Base-by-base conservation (phyloP, 2,888 invertebrate genomes). In the Nineta flava region DNA sequence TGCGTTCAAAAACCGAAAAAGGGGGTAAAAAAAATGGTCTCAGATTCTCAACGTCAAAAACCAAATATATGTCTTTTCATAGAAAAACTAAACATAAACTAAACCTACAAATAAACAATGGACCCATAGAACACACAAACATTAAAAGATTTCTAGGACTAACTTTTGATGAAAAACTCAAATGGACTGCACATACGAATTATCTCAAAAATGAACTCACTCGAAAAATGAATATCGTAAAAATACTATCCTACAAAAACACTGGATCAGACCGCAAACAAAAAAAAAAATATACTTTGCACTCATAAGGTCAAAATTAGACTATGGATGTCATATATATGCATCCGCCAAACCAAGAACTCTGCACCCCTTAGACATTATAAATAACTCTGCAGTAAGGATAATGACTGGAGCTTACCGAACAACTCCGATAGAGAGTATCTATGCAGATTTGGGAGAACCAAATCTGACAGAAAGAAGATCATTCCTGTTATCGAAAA, bases 161-260 rank as follows among this genome's bases (percentile, higher is more conserved):
- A 19, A 54, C 34, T 1, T 54, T 58, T 31, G 54, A 57, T 34
- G 9, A 13, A 1, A 55, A 53, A 47, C 46, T 57, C 1, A 53
- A 52, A 4, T 57, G 56, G 57, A 51, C 13, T 38, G 34, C 49
- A 3, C 56, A 55, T 31, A 52, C 56, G 7, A 48, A 38, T 15
- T 17, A 48, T 16, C 13, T 53, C 10, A 56, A 51, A 53, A 42
- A 13, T 3, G 41, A 21, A 41, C 13, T 6, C 7, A 6, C 13
- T 9, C 6, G 12, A 41, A 32, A 32, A 32, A 7, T 32, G 10
- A 32, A 32, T 32, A 32, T 32, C 10, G 9, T 32, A 9, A 32
- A 32, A 32, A 32, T 32, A 32, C 7, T 32, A 9, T 9, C 32
- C 32, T 9, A 32, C 32, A 32, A 32, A n/a, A 32, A 32, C 32